Percentiles rank a stretch among this genome's conserved stretches.
These are phyloP conservation scores for Tetragnatha montana DNA, from an alignment of 2,888 invertebrate species.

Conservation along the genomic window DNA sequence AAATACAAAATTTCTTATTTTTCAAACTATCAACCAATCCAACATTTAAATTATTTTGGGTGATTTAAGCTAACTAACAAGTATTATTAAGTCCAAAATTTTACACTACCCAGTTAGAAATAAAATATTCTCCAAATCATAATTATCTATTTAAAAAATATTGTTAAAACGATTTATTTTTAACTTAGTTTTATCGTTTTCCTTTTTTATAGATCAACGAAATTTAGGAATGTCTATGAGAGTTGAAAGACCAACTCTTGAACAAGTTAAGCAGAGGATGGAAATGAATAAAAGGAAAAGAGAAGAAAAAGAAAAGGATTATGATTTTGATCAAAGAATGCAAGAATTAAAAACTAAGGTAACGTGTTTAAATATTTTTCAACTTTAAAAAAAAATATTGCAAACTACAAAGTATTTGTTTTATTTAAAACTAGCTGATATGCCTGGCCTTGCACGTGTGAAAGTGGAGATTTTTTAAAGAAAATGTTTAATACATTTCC, in stretches of 20 bases:
- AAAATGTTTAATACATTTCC: no score
- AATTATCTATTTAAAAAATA: not conserved
- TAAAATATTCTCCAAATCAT: not conserved
- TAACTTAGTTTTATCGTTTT: no score
- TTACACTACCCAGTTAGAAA: no score
- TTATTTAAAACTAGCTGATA: not conserved
- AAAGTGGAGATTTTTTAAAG: no score
- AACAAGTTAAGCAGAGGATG: conserved; percentile 95
- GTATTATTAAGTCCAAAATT: no score
- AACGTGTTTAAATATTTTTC: conserved; percentile 64
- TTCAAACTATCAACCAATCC: no score
- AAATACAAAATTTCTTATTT: no score
- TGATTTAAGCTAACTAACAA: no score
- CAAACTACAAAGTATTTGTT: not conserved
- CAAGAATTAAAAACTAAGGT: conserved; percentile 95
- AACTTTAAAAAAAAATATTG: no score
- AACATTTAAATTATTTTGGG: no score
- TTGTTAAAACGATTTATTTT: not conserved
- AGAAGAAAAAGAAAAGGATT: conserved; percentile 96
- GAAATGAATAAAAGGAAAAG: conserved; percentile 93
- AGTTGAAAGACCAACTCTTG: conserved; percentile 93
- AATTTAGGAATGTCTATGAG: conserved; percentile 99
- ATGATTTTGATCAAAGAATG: conserved; percentile 92
- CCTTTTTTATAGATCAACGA: conserved; percentile 84
- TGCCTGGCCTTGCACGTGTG: no score